phyloP scores from a whole-genome alignment of 1,140 invertebrate species.

The Andrena cerasifolii region DNA sequence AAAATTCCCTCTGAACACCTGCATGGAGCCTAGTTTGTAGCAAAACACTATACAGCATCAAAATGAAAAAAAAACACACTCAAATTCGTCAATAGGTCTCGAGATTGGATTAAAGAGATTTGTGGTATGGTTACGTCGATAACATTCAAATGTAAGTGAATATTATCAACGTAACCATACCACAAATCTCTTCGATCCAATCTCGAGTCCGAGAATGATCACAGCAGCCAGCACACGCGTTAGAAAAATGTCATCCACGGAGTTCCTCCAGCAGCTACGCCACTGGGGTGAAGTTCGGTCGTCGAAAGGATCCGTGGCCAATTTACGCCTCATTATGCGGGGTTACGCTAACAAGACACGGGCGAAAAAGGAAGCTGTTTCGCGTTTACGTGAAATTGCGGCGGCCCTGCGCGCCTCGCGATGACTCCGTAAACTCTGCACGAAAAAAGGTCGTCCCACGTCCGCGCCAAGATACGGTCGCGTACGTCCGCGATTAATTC shows the following conservation, averaged over 20 bases:
- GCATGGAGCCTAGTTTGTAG: too few species aligned
- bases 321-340: conserved; percentile 67
- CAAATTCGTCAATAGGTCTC: too few species aligned
- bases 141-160: background rate
- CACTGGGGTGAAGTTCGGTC: conserved; percentile 8
- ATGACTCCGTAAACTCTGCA: conserved; percentile 53
- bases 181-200: background rate
- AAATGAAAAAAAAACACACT: too few species aligned
- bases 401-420: conserved; percentile 18
- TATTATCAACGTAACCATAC: background rate
- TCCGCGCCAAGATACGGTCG: conserved; percentile 32
- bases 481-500: conserved; percentile 64
- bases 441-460: conserved; percentile 23
- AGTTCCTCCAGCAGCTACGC: background rate
- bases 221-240: too few species aligned
- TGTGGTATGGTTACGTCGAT: background rate
- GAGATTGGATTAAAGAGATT: background rate
- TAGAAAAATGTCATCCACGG: background rate
- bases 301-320: conserved; percentile 40
- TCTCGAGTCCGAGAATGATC: too few species aligned
- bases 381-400: conserved; percentile 56
- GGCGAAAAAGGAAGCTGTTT: conserved; percentile 15
- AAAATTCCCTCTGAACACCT: too few species aligned
- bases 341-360: conserved; percentile 64
- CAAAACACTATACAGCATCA: too few species aligned